phyloP scores from a whole-genome alignment of 2,113 vertebrate genomes.

The Microtus richardsoni region DNA sequence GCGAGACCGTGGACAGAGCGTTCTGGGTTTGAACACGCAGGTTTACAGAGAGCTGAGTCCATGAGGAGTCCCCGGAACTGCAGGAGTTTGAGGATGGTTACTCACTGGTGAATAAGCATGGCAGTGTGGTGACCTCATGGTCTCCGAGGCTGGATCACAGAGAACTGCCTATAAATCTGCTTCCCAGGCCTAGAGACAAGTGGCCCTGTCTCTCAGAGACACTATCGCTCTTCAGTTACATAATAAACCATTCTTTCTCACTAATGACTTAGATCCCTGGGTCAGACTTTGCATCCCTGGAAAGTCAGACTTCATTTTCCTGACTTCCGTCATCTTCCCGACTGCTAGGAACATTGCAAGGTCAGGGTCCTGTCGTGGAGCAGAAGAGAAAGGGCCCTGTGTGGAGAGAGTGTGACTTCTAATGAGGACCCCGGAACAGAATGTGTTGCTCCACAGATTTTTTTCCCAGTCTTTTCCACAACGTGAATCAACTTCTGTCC shows the following conservation, averaged over 20 bases:
- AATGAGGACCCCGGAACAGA: neutral
- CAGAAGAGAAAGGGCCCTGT: neutral
- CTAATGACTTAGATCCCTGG: constrained; percentile 20
- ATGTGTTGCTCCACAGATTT: neutral
- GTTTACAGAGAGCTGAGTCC: neutral
- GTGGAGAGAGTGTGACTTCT: neutral
- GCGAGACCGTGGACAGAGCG: neutral
- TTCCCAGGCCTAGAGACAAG: constrained; percentile 23
- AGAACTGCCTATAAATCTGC: neutral
- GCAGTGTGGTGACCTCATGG: neutral
- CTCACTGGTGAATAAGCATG: neutral
- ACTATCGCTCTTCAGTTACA: constrained; percentile 24
- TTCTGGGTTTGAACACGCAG: neutral
- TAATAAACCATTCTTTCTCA: constrained; percentile 62
- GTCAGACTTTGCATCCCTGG: constrained; percentile 50
- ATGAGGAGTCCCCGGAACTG: neutral
- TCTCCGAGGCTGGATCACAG: neutral
- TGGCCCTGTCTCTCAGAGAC: constrained; percentile 30
- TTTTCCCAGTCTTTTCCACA: neutral
- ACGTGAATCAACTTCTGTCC: neutral
- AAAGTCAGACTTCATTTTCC: constrained; percentile 57
- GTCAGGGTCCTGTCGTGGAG: neutral
- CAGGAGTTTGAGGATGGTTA: neutral
- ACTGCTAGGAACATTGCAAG: neutral
- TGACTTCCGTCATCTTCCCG: neutral